phyloP scores from a whole-genome alignment of 23 tunicate genomes.

The Phallusia fumigata region DNA sequence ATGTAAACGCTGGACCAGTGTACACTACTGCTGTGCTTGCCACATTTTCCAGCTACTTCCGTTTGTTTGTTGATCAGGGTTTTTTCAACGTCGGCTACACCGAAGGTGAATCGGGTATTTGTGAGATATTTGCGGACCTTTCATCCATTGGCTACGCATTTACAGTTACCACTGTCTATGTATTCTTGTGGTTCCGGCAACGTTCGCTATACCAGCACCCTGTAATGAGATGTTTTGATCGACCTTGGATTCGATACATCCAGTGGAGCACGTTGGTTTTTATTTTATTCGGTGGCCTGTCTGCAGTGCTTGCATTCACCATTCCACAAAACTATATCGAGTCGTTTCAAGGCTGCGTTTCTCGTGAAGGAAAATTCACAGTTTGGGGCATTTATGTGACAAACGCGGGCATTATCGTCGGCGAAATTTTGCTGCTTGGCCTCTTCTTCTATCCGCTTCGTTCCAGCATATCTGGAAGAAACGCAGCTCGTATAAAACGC shows the following conservation, averaged over 20 bases:
- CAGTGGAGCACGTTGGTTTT: background rate
- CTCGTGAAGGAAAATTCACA: background rate
- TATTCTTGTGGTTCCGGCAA: slow-evolving; percentile 1
- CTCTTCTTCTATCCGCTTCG: background rate
- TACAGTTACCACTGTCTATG: background rate
- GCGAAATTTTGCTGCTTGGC: background rate
- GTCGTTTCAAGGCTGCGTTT: background rate
- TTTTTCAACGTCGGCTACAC: slow-evolving; percentile 11
- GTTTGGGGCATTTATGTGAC: background rate
- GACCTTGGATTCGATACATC: background rate
- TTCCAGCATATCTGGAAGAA: background rate
- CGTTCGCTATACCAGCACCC: slow-evolving; percentile 17
- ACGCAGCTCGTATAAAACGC: background rate
- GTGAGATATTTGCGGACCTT: background rate
- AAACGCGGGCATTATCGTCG: background rate
- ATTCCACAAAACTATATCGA: background rate
- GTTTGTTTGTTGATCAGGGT: background rate
- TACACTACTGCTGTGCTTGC: background rate
- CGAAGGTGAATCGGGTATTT: background rate
- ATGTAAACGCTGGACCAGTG: slow-evolving; percentile 10
- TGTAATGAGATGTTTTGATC: background rate
- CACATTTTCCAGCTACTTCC: background rate
- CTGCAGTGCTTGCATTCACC: background rate
- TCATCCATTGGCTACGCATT: background rate
- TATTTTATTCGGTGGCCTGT: background rate